Evolutionary conservation across 2,888 invertebrate genomes (phyloP), one percentile per base, ranked within the genome.

Genomic region (Noctua comes): DNA sequence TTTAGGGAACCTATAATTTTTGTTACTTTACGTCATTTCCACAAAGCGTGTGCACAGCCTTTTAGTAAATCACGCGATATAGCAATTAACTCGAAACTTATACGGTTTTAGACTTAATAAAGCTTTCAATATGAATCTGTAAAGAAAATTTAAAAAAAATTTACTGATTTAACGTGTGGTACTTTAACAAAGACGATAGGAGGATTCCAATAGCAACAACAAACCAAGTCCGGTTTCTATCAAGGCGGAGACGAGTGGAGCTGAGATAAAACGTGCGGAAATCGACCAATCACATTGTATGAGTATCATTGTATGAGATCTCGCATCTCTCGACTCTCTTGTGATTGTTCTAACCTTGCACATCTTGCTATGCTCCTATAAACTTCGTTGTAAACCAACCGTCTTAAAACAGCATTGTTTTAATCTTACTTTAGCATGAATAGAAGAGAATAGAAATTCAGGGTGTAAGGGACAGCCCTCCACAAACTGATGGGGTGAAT

Each of bases 81-180:
- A 57, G 43, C 74, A 57, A 80, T 74, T 69, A 74, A 65, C 65
- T 69, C 18, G 64, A 74, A 80, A 80, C 80, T 68, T 80, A 80
- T 74, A 74, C 57, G 65, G 81, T 80, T 80, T 80, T 51, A 43
- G n/a, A 80, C 80, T 74, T 66, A 73, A 73, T 73, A 80, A 64
- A 80, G 73, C 64, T 57, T 79, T 79, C 79, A 72, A 43, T 54
- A 66, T 1, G 27, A 66, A 66, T 66, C 66, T 27, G 18, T 18
- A 2, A 18, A 16, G 66, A 66, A 43, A 27, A 66, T 43, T 43
- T 7, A n/a, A n/a, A 16, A 43, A 65, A 40, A 18, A 31, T 62
- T 31, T 18, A 8, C 62, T 31, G 7, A 8, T 31, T 27, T 59
- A 16, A 65, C n/a, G 40, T 65, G 13, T 24, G 18, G 68, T 59